Evolutionary conservation across 2,797 vertebrate genomes (phyloP).

Genomic region (Hydrocynus forskahlii): DNA sequence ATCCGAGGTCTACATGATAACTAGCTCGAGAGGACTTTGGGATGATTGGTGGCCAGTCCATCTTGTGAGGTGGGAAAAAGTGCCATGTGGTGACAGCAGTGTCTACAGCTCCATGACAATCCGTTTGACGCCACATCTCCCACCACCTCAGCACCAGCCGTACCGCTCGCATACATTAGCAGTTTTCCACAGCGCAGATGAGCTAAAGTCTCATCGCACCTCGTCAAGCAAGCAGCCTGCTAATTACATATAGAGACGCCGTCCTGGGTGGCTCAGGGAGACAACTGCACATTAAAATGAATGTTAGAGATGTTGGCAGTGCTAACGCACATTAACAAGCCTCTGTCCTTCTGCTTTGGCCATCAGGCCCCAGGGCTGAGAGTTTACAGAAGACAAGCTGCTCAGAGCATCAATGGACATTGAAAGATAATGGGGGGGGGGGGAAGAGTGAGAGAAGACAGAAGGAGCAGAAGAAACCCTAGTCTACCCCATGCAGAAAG

Average conservation of each 20-base stretch:
- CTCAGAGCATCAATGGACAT: conserved; percentile 29
- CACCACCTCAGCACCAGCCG: conserved; percentile 47
- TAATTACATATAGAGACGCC: conserved; percentile 61
- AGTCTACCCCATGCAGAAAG: conserved; percentile 36
- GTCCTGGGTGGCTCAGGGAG: conserved; percentile 44
- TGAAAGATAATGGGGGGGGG: conserved; percentile 25
- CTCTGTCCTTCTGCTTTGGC: conserved; percentile 54
- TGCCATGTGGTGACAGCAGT: conserved; percentile 53
- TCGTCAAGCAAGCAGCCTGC: conserved; percentile 54
- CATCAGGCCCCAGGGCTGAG: conserved; percentile 27
- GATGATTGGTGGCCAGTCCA: conserved; percentile 16
- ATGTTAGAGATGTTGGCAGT: conserved; percentile 49
- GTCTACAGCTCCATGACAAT: conserved; percentile 53
- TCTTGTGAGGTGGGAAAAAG: conserved; percentile 40
- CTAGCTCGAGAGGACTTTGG: conserved; percentile 11
- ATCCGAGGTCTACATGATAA: conserved; percentile 17
- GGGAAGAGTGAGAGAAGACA: conserved; percentile 50
- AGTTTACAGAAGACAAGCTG: conserved; percentile 43
- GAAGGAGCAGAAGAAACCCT: conserved; percentile 43
- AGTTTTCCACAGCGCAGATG: conserved; percentile 43
- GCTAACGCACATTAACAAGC: conserved; percentile 54
- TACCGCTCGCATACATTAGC: conserved; percentile 58
- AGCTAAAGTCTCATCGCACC: conserved; percentile 57
- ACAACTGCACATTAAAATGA: conserved; percentile 59
- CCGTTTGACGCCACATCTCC: conserved; percentile 53